These are phyloP conservation scores for Hanleya hanleyi DNA, from an alignment of 2,888 invertebrate genomes.

Conservation along the genomic window DNA sequence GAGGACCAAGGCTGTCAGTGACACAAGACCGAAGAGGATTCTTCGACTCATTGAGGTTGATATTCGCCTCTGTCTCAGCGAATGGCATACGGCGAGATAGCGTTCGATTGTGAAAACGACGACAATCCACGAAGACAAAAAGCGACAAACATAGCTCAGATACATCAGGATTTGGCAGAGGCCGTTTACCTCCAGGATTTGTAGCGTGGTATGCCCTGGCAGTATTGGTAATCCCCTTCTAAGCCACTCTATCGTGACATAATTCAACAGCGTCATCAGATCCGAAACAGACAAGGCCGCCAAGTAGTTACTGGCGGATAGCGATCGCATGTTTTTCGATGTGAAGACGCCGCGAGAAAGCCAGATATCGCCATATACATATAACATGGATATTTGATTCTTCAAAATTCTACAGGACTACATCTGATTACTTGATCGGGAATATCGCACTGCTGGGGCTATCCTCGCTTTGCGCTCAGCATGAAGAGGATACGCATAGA, in stretches of 20 bases:
- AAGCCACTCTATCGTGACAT: slow-evolving; percentile 69
- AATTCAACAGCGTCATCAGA: slow-evolving; percentile 81
- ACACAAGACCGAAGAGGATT: slow-evolving; percentile 49
- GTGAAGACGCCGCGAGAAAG: slow-evolving; percentile 85
- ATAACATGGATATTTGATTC: no score
- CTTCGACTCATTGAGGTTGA: slow-evolving; percentile 54
- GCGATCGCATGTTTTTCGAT: slow-evolving; percentile 79
- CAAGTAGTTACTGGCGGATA: slow-evolving; percentile 85
- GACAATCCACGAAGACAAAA: slow-evolving; percentile 68
- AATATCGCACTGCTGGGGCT: no score
- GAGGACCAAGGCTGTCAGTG: slow-evolving; percentile 45
- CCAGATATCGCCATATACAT: no score
- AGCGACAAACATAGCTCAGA: slow-evolving; percentile 75
- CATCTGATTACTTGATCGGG: no score
- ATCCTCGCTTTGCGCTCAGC: no score
- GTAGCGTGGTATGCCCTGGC: slow-evolving; percentile 39
- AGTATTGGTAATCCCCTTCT: slow-evolving; percentile 52
- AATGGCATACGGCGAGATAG: slow-evolving; percentile 67
- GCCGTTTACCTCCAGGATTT: slow-evolving; percentile 72
- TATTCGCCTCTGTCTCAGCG: slow-evolving; percentile 60
- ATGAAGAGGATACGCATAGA: no score
- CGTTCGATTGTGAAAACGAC: slow-evolving; percentile 67
- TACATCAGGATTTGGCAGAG: slow-evolving; percentile 85
- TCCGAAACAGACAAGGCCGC: slow-evolving; percentile 86
- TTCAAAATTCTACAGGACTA: no score